Conservation (phyloP, 2,797 vertebrate genomes). For the Dryobates pubescens region DNA sequence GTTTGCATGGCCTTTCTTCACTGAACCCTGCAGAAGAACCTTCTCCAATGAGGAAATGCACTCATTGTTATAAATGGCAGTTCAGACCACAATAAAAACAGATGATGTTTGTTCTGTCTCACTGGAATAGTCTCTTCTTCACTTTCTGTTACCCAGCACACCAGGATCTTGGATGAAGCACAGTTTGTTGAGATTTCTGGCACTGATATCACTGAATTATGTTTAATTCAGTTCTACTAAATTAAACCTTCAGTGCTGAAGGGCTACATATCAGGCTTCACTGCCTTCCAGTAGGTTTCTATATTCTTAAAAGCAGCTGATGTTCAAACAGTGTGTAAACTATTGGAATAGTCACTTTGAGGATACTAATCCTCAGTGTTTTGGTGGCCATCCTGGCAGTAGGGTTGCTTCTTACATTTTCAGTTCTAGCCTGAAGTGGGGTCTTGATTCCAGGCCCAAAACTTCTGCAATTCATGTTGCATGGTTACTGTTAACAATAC, state of each 20-base stretch:
- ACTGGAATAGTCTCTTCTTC: constrained; percentile 6
- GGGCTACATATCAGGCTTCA: not conserved
- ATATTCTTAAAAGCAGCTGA: not conserved
- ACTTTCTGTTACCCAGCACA: constrained; percentile 14
- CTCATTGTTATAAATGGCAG: not conserved
- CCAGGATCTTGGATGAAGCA: constrained; percentile 43
- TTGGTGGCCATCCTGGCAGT: not conserved
- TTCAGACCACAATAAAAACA: not conserved
- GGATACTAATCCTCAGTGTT: not conserved
- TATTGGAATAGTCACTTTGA: not conserved
- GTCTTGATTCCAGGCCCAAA: not conserved
- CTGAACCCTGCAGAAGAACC: not conserved
- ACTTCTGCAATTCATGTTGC: not conserved
- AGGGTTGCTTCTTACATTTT: not conserved
- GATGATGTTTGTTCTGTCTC: constrained; percentile 10
- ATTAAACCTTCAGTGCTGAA: not conserved
- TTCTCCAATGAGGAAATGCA: not conserved
- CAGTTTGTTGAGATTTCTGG: constrained; percentile 48
- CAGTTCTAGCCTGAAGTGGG: not conserved
- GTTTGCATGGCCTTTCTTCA: not conserved
- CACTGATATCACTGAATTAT: not conserved
- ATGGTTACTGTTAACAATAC: not conserved
- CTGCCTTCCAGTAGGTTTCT: constrained; percentile 6
- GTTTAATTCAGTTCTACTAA: constrained; percentile 31
- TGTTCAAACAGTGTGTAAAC: not conserved